These are phyloP conservation scores for Nebria salina DNA, from an alignment of 2,888 invertebrate species.

Conservation along the genomic window DNA sequence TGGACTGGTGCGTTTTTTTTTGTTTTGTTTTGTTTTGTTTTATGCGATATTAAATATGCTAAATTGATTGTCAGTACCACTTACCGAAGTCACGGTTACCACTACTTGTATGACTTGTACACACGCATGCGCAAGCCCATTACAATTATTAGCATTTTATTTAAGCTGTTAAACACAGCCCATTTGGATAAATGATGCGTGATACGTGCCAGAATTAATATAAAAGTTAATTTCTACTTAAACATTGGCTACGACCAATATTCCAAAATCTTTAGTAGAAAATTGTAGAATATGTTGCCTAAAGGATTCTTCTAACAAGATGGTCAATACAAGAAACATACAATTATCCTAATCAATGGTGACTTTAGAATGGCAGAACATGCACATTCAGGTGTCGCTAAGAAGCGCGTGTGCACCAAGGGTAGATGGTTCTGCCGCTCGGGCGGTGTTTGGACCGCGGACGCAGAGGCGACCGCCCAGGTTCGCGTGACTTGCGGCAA, in stretches of 20 bases:
- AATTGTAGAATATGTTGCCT: too few relatives aligned
- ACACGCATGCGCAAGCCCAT: background rate
- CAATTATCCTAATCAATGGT: background rate
- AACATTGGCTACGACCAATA: too few relatives aligned
- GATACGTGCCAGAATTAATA: too few relatives aligned
- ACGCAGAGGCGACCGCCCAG: background rate
- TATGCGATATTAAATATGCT: conserved; percentile 43
- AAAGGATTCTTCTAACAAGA: background rate
- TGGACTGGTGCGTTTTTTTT: conserved; percentile 2
- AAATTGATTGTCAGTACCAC: conserved; percentile 41
- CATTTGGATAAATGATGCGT: background rate
- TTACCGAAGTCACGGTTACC: conserved; percentile 6
- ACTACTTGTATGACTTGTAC: background rate
- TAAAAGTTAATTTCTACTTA: too few relatives aligned
- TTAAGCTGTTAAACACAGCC: background rate
- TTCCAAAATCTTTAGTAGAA: too few relatives aligned
- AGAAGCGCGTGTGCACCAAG: background rate
- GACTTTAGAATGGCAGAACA: background rate
- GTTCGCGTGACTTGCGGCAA: conserved; percentile 41
- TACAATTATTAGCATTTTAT: background rate
- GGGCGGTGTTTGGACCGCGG: background rate
- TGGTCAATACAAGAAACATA: background rate
- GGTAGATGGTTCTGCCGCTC: background rate
- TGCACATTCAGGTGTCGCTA: background rate
- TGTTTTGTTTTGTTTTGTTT: conserved; percentile 28